Conservation (phyloP, 2,888 invertebrate genomes). For the Heliconius erato region DNA sequence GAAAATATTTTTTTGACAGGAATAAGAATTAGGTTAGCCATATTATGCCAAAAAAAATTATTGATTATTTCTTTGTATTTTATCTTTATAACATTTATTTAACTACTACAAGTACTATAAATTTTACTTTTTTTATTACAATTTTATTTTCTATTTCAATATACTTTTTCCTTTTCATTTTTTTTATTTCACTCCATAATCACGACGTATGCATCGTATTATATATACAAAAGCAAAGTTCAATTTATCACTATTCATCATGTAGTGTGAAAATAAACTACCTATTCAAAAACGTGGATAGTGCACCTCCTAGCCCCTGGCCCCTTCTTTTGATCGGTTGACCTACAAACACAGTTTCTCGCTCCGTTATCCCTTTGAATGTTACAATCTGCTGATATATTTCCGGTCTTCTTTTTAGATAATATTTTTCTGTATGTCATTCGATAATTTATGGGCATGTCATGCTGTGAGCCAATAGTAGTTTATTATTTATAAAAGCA, state of each 20-base stretch:
- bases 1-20: too few relatives aligned
- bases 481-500: conserved; percentile 2
- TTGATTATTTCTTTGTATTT: too few relatives aligned
- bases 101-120: too few relatives aligned
- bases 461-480: background rate
- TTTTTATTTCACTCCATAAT: background rate
- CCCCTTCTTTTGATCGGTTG: conserved; percentile 75
- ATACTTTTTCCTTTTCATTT: background rate
- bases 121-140: too few relatives aligned
- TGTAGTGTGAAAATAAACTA: background rate
- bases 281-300: conserved; percentile 2
- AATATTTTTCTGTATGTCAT: conserved; percentile 7
- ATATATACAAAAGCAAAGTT: too few relatives aligned
- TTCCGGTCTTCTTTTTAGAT: conserved; percentile 29
- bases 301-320: conserved; percentile 40
- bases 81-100: too few relatives aligned
- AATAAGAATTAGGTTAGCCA: too few relatives aligned
- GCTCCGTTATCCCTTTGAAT: conserved; percentile 43
- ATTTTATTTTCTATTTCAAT: too few relatives aligned
- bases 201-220: too few relatives aligned
- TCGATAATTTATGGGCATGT: conserved; percentile 37
- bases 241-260: background rate
- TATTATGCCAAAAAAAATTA: too few relatives aligned
- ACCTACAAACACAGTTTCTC: conserved; percentile 80
- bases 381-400: conserved; percentile 37